Conservation (phyloP, 1,140 invertebrate species). For the Eumaeus atala region DNA sequence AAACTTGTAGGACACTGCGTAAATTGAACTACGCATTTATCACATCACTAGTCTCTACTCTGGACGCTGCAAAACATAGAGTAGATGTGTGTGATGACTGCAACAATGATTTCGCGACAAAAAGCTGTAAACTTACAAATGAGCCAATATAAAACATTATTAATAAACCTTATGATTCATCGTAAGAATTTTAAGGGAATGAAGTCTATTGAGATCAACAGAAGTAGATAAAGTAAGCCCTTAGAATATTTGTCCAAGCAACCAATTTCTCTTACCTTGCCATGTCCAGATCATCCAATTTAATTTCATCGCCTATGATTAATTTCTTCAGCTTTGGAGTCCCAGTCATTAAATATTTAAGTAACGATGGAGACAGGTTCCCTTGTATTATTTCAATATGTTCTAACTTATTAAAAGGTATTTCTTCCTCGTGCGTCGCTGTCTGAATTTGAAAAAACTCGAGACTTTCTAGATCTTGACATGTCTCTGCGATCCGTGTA, state of each 20-base stretch:
- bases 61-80: too few species aligned
- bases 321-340: constrained; percentile 76
- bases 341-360: constrained; percentile 76
- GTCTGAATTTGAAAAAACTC: constrained; percentile 78
- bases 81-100: too few species aligned
- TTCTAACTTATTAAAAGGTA: constrained; percentile 76
- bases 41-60: too few species aligned
- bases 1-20: too few species aligned
- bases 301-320: constrained; percentile 77
- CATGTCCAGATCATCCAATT: constrained; percentile 78
- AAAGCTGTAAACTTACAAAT: too few species aligned
- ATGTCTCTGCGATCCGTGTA: constrained; percentile 75
- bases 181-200: too few species aligned
- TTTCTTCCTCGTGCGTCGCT: constrained; percentile 73
- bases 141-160: too few species aligned
- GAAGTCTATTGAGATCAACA: too few species aligned
- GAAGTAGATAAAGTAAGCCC: too few species aligned
- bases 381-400: constrained; percentile 78
- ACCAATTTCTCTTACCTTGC: constrained; percentile 61
- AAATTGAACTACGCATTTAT: background rate
- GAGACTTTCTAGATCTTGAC: constrained; percentile 73
- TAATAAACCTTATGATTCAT: too few species aligned
- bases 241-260: too few species aligned
- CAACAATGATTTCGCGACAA: too few species aligned
- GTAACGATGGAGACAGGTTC: constrained; percentile 69